These are phyloP conservation scores for Ashinkailepas kermadecensis DNA, from an alignment of 2,888 invertebrate species.

Conservation along the genomic window DNA sequence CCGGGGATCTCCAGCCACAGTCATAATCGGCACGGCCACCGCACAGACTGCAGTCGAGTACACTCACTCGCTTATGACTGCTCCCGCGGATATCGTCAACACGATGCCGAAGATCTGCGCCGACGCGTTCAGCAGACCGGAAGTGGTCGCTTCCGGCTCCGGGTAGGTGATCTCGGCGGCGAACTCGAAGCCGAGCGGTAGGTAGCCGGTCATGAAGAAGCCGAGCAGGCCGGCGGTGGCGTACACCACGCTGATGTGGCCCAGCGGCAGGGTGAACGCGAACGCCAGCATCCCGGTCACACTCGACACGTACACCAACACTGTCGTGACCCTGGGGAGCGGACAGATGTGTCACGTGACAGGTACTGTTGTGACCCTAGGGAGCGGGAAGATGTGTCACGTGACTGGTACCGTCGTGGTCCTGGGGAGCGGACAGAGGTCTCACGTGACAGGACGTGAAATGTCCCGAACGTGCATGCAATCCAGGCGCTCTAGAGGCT, in stretches of 20 bases:
- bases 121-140: constrained; percentile 88
- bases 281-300: constrained; percentile 86
- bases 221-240: constrained; percentile 76
- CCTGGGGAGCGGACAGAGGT: too few relatives aligned
- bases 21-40: too few relatives aligned
- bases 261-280: constrained; percentile 74
- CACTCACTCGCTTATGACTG: constrained; percentile 50
- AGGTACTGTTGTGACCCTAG: too few relatives aligned
- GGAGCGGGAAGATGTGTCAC: too few relatives aligned
- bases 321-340: constrained; percentile 70
- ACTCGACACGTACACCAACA: constrained; percentile 81
- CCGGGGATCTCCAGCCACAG: too few relatives aligned
- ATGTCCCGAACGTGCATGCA: too few relatives aligned
- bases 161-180: constrained; percentile 96
- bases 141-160: constrained; percentile 95
- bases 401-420: too few relatives aligned
- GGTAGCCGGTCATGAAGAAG: constrained; percentile 98
- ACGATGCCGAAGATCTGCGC: constrained; percentile 66
- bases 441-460: too few relatives aligned
- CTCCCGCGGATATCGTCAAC: constrained; percentile 63
- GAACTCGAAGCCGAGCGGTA: constrained; percentile 98
- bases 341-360: too few relatives aligned
- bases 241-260: constrained; percentile 73
- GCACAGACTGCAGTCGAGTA: not conserved
- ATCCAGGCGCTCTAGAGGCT: too few relatives aligned